Base-by-base conservation (phyloP, 2,797 vertebrate species). In the Sandelia bainsii region DNA sequence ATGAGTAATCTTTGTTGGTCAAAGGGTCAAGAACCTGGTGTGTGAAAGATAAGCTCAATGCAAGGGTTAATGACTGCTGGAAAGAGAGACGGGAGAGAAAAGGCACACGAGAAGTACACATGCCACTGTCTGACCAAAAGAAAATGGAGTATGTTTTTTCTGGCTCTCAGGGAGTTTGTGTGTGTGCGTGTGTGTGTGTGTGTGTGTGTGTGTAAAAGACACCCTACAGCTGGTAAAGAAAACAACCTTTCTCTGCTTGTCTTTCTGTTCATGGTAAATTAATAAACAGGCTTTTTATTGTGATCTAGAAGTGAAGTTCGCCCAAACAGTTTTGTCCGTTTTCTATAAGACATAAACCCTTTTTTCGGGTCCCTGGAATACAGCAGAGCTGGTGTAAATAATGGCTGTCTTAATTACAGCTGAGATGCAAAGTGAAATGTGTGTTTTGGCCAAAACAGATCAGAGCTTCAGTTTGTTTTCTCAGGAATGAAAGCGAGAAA, bases 1-100 rank as follows among this genome's bases (percentile, higher is more conserved):
- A 92, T 93, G 86, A 89, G 78, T 92, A 91, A 93, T 86, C 83
- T 72, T 60, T 60, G 37, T 57, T 74, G 87, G 86, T 84, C 75
- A 90, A 68, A 46, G 67, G 89, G 88, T 89, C 85, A 90, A 83
- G 84, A 88, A 81, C 85, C 83, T 67, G 84, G 83, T 81, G 74
- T 89, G 76, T 76, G 67, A 49, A 80, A 90, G 88, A 90, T 87
- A 89, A 89, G 88, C 84, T 80, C 71, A 81, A 76, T 82, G 82
- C 68, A 67, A 77, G 72, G 82, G 89, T 91, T 92, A 91, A 92
- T 91, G 86, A 91, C 83, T 88, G 64, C 19, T 67, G 61, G 83
- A 77, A 16, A 73, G 60, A 62, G 72, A 64, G 72, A 79, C 68
- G 49, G 50, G 13, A 67, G 68, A 59, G 48, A 62, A 72, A 62